These are phyloP conservation scores for Boleophthalmus pectinirostris DNA, from an alignment of 2,113 vertebrate species.

Conservation along the genomic window DNA sequence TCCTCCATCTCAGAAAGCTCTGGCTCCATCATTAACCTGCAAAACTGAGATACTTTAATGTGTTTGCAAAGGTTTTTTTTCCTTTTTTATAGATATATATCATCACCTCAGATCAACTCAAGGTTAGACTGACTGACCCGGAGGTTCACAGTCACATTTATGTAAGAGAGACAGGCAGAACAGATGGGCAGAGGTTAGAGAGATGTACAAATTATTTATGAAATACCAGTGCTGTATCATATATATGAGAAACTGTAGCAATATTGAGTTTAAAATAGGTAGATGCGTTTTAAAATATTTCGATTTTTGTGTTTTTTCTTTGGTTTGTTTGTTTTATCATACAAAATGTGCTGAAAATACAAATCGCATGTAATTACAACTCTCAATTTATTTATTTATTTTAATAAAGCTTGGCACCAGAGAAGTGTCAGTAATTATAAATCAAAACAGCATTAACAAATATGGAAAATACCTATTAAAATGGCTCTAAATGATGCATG, in stretches of 20 bases:
- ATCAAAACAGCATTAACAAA: too few relatives aligned
- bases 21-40: conserved; percentile 19
- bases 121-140: not conserved
- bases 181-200: not conserved
- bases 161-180: not conserved
- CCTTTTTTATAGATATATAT: not conserved
- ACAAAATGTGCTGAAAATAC: too few relatives aligned
- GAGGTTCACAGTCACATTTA: not conserved
- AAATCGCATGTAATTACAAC: too few relatives aligned
- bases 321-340: too few relatives aligned
- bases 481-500: too few relatives aligned
- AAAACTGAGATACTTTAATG: not conserved
- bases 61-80: not conserved
- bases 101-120: conserved; percentile 27
- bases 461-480: too few relatives aligned
- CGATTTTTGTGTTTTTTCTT: too few relatives aligned
- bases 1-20: not conserved
- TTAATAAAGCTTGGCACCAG: too few relatives aligned
- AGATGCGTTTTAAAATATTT: too few relatives aligned
- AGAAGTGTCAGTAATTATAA: too few relatives aligned
- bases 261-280: not conserved
- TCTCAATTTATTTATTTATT: too few relatives aligned
- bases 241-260: not conserved
- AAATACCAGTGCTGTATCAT: not conserved
- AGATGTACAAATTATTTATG: not conserved